A percentile compares a stretch with the other conserved stretches of the same genome.
These are phyloP conservation scores for Drosophila orosa DNA, from an alignment of 1,140 invertebrate genomes.

Conservation along the genomic window DNA sequence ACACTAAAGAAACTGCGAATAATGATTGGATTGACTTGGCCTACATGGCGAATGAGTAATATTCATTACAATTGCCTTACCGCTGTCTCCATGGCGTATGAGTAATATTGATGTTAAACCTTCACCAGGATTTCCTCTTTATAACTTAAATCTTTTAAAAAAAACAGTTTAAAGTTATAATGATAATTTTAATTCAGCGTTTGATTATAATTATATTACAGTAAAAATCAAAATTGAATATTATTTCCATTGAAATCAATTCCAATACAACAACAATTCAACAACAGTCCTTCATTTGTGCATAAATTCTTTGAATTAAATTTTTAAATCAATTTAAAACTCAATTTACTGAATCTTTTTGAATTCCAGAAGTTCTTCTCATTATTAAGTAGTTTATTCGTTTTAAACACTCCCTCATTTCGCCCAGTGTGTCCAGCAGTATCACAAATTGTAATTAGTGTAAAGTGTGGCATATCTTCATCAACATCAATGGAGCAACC, in stretches of 20 bases:
- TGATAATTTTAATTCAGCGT: neutral
- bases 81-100: neutral
- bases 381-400: neutral
- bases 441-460: constrained; percentile 46
- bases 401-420: neutral
- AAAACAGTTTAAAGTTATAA: neutral
- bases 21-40: neutral
- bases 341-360: too few species aligned
- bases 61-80: neutral
- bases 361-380: too few species aligned
- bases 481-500: constrained; percentile 25
- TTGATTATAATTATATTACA: neutral
- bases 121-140: too few species aligned
- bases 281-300: neutral
- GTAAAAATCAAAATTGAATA: neutral
- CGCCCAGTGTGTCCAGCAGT: constrained; percentile 5
- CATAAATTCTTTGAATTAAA: neutral
- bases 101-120: neutral
- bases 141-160: neutral
- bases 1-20: neutral
- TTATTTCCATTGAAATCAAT: neutral
- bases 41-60: constrained; percentile 1
- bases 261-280: neutral
- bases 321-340: neutral
- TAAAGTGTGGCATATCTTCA: constrained; percentile 35